Base-by-base conservation (phyloP, 2,888 invertebrate genomes). In the Apoderus coryli region DNA sequence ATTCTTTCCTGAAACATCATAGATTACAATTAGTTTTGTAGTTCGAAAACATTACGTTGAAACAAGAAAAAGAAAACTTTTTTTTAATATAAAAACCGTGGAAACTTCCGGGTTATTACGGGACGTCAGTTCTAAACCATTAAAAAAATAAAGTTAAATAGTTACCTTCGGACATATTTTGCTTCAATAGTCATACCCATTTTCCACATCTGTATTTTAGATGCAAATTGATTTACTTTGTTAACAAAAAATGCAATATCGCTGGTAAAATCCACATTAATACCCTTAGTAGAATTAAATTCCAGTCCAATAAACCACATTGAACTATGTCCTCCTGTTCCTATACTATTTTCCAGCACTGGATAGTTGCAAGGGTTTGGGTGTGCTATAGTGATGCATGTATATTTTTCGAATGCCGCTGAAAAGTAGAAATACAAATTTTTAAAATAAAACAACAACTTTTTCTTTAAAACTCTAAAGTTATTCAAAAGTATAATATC, bases 281-380 rank as follows among this genome's bases (percentile, higher is more conserved):
- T 64, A 11, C 40, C 36, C 53, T 80, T 78, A 9, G 78, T 74
- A 61, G 86, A 88, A 46, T 80, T 78, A 54, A 98, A 92, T 40
- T 82, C 78, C 29, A 98, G 65, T 0, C 98, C 98, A 47, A 99
- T 90, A 60, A 96, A 96, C 98, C 98, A 99, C 75, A 92, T 80
- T 4, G 84, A 81, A 53, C 84, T 78, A 42, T 70, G 69, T 41
- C 66, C 67, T 16, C 66, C 65, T 2, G 63, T 53, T 34, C 68
- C 61, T 25, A 42, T 42, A 45, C 43, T 49, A 5, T 54, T 39
- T 34, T 61, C 58, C 29, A 63, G 48, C 31, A 70, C 67, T 19
- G 68, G 63, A 52, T 75, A 93, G 48, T 85, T 81, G 52, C 89
- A 85, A 0, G 96, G 93, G 62, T 92, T 90, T 29, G 96, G 85